These are phyloP conservation scores for Yponomeuta malinellus DNA, from an alignment of 2,888 invertebrate species.

Conservation along the genomic window DNA sequence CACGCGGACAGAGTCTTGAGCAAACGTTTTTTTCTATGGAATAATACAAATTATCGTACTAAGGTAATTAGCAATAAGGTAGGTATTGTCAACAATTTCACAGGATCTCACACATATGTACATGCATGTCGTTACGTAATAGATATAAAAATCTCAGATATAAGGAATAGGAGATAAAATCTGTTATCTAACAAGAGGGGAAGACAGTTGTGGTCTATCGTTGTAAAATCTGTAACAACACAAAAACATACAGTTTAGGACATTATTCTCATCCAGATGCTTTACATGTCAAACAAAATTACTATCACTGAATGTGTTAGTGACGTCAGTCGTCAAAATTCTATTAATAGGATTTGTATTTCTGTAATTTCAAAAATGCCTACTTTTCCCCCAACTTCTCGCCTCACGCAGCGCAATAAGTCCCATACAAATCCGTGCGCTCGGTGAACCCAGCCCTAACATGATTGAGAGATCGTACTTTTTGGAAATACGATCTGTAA, in stretches of 20 bases:
- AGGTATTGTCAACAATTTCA: constrained; percentile 72
- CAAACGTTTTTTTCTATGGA: constrained; percentile 59
- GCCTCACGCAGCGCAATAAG: too few relatives aligned
- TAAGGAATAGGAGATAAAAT: constrained; percentile 67
- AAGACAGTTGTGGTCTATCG: constrained; percentile 72
- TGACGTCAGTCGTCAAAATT: too few relatives aligned
- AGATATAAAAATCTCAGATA: constrained; percentile 64
- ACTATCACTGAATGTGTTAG: too few relatives aligned
- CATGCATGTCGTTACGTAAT: constrained; percentile 33
- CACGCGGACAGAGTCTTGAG: constrained; percentile 40
- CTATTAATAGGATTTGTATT: too few relatives aligned
- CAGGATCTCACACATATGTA: constrained; percentile 49
- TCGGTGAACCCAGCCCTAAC: too few relatives aligned
- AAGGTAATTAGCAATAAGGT: constrained; percentile 37
- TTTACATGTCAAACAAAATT: too few relatives aligned
- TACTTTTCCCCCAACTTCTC: too few relatives aligned
- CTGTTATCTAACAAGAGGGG: constrained; percentile 68
- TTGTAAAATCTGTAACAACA: constrained; percentile 55
- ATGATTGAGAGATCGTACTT: too few relatives aligned
- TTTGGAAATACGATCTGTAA: too few relatives aligned
- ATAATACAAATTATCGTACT: constrained; percentile 54
- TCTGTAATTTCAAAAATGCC: too few relatives aligned
- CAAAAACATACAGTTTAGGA: constrained; percentile 12
- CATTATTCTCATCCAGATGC: too few relatives aligned
- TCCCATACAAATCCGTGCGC: too few relatives aligned